These are phyloP conservation scores for Phalera bucephala DNA, from an alignment of 2,888 invertebrate genomes.

Conservation along the genomic window DNA sequence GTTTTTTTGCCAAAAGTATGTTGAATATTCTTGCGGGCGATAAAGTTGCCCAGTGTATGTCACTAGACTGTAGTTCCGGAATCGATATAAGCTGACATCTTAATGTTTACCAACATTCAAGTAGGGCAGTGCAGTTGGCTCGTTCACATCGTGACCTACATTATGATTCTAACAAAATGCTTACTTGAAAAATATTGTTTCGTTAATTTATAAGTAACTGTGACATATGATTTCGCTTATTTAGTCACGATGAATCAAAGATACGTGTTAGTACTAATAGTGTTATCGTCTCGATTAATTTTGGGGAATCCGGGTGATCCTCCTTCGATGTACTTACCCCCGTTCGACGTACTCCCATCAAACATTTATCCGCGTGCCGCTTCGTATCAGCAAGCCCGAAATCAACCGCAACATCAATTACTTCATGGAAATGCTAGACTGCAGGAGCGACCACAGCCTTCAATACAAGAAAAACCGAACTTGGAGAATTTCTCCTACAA, in stretches of 20 bases:
- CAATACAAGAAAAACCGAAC: constrained; percentile 9
- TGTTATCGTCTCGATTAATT: constrained; percentile 30
- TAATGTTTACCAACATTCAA: constrained; percentile 51
- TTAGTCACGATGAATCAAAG: constrained; percentile 45
- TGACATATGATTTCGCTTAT: constrained; percentile 23
- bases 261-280: constrained; percentile 35
- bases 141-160: constrained; percentile 42
- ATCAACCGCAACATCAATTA: constrained; percentile 16
- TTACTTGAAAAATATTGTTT: constrained; percentile 39
- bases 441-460: constrained; percentile 5
- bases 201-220: constrained; percentile 37
- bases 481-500: constrained; percentile 12
- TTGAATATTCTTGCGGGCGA: constrained; percentile 68
- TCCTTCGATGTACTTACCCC: constrained; percentile 42
- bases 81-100: constrained; percentile 72
- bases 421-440: constrained; percentile 18
- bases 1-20: constrained; percentile 63
- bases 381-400: constrained; percentile 1
- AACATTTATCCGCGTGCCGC: constrained; percentile 11
- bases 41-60: constrained; percentile 75
- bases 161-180: constrained; percentile 41
- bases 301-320: constrained; percentile 40
- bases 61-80: constrained; percentile 72
- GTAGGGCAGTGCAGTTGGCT: constrained; percentile 47
- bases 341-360: constrained; percentile 42